Conservation (phyloP, 2,797 vertebrate species). For the Mormyrus hasselquistii region DNA sequence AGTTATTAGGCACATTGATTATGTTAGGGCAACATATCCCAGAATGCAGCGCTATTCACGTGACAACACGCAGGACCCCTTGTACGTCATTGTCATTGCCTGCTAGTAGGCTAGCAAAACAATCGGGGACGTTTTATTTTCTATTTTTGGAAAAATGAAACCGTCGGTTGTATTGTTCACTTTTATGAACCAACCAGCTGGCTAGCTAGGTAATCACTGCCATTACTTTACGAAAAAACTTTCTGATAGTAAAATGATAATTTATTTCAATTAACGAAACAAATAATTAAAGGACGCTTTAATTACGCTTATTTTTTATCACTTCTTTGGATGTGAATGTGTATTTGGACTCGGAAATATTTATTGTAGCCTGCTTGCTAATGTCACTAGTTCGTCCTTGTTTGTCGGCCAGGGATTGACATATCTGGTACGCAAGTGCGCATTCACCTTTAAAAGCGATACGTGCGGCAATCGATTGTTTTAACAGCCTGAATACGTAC, state of each 20-base stretch:
- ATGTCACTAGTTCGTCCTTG: neutral
- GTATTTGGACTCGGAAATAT: neutral
- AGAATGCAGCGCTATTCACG: neutral
- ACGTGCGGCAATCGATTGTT: neutral
- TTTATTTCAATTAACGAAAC: neutral
- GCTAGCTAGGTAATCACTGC: neutral
- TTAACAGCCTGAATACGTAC: neutral
- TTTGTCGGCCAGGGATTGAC: neutral
- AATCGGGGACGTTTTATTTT: neutral
- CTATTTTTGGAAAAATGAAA: neutral
- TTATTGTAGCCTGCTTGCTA: neutral
- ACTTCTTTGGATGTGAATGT: neutral
- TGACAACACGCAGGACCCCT: neutral
- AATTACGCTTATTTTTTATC: neutral
- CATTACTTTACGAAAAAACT: neutral
- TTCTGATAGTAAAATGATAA: neutral
- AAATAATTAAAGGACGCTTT: neutral
- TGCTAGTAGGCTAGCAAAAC: neutral
- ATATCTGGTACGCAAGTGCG: neutral
- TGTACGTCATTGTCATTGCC: neutral
- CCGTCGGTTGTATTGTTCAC: neutral
- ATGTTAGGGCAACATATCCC: slow-evolving; percentile 10
- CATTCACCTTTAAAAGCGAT: neutral
- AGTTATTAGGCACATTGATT: neutral
- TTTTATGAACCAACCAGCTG: slow-evolving; percentile 1